Percentiles rank a stretch among this genome's conserved stretches.
These are phyloP conservation scores for Pempheris klunzingeri DNA, from an alignment of 2,797 vertebrate genomes.

Conservation along the genomic window DNA sequence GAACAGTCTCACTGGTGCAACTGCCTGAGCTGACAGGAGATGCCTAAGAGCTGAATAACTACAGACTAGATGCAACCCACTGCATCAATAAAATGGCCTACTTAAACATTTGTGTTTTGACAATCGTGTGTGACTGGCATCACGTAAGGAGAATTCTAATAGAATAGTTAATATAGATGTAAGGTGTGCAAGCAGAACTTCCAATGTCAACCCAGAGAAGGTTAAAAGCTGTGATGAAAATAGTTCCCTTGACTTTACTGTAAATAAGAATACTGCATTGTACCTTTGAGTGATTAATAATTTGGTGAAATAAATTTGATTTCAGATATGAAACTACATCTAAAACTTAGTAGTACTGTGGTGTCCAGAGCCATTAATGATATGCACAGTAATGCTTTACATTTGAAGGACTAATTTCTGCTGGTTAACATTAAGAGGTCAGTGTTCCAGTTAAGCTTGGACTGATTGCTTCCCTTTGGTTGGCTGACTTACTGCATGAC, in stretches of 20 bases:
- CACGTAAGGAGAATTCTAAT: conserved; percentile 3
- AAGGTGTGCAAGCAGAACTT: background rate
- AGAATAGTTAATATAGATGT: conserved; percentile 9
- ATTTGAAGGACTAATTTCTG: conserved; percentile 3
- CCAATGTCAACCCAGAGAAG: background rate
- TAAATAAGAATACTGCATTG: background rate
- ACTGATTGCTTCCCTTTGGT: background rate
- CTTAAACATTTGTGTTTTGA: conserved; percentile 50
- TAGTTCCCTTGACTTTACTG: background rate
- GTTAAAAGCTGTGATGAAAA: background rate
- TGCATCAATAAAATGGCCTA: conserved; percentile 43
- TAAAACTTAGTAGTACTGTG: too few relatives aligned
- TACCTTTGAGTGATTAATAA: background rate
- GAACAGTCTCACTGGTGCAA: conserved; percentile 50
- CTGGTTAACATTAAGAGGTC: background rate
- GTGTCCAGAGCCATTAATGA: background rate
- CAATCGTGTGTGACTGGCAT: conserved; percentile 13
- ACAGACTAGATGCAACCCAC: conserved; percentile 48
- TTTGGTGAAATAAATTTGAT: background rate
- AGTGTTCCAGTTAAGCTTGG: background rate
- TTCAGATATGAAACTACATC: background rate
- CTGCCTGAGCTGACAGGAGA: conserved; percentile 59
- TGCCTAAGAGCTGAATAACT: conserved; percentile 62
- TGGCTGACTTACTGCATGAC: background rate
- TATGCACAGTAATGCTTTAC: too few relatives aligned